Percentiles rank a stretch among this genome's conserved stretches.
Conservation (phyloP, 2,113 vertebrate genomes). For the Clarias gariepinus region DNA sequence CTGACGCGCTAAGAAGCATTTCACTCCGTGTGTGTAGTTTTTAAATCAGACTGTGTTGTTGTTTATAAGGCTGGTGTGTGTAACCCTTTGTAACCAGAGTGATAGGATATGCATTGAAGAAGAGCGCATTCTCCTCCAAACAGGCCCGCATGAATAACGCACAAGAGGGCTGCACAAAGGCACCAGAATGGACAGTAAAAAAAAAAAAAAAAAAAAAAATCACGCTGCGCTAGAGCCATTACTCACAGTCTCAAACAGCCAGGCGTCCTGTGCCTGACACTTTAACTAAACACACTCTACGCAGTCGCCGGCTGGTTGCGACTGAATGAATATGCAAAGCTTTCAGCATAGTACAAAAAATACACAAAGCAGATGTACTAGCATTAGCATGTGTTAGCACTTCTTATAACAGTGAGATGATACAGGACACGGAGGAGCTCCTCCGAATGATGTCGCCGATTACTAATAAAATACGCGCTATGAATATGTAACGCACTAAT, state of each 20-base stretch:
- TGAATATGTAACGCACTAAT: slow-evolving; percentile 80
- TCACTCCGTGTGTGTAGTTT: background rate
- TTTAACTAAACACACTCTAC: slow-evolving; percentile 44
- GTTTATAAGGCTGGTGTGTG: background rate
- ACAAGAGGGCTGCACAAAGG: slow-evolving; percentile 76
- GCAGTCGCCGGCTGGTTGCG: slow-evolving; percentile 49
- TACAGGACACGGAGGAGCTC: background rate
- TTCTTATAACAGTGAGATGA: slow-evolving; percentile 40
- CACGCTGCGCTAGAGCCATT: slow-evolving; percentile 48
- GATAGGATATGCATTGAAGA: slow-evolving; percentile 64
- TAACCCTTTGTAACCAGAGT: background rate
- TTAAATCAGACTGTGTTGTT: background rate
- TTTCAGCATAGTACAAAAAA: slow-evolving; percentile 49
- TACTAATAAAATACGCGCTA: slow-evolving; percentile 80
- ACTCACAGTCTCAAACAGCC: slow-evolving; percentile 13
- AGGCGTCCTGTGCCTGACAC: background rate
- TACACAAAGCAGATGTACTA: slow-evolving; percentile 70
- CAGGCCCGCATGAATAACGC: slow-evolving; percentile 78
- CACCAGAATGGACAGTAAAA: slow-evolving; percentile 55
- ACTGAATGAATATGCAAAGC: slow-evolving; percentile 79
- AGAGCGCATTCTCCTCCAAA: slow-evolving; percentile 62
- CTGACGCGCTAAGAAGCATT: background rate
- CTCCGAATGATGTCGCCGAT: slow-evolving; percentile 58
- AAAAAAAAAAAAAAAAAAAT: slow-evolving; percentile 60
- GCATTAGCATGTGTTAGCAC: slow-evolving; percentile 62